Conservation (phyloP, 2,888 invertebrate genomes). For the Orthosia gothica region DNA sequence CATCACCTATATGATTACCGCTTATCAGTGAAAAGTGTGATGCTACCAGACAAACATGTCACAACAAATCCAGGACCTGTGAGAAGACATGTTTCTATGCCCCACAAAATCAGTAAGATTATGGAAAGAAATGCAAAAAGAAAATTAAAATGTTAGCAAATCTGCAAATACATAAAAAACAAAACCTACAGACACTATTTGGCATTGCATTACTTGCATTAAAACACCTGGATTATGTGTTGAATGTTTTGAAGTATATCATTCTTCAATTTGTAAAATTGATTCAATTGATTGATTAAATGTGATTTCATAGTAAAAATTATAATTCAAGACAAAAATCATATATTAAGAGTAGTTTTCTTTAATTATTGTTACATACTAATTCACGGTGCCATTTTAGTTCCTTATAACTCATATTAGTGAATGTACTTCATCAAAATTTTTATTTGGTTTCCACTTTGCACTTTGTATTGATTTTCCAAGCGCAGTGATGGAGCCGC, state of each 20-base stretch:
- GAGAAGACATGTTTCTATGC: not conserved
- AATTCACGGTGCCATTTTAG: too few species aligned
- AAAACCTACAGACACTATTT: too few species aligned
- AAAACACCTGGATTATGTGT: slow-evolving; percentile 16
- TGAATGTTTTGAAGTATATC: slow-evolving; percentile 7
- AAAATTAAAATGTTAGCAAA: slow-evolving; percentile 5
- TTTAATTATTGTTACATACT: too few species aligned
- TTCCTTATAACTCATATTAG: too few species aligned
- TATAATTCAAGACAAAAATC: too few species aligned
- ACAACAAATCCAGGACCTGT: slow-evolving; percentile 9
- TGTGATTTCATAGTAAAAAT: not conserved
- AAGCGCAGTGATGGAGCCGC: slow-evolving; percentile 4
- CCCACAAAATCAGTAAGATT: slow-evolving; percentile 2
- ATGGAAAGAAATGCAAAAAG: too few species aligned
- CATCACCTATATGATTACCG: slow-evolving; percentile 4
- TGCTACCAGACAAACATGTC: slow-evolving; percentile 6
- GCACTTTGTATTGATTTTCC: slow-evolving; percentile 2
- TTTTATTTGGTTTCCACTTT: not conserved
- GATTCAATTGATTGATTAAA: too few species aligned
- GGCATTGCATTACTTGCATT: slow-evolving; percentile 14
- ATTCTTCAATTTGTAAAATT: slow-evolving; percentile 4
- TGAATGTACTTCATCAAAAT: too few species aligned
- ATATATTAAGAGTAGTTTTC: not conserved
- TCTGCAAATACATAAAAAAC: too few species aligned
- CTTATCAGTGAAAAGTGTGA: not conserved